Evolutionary conservation across 2,888 invertebrate genomes (phyloP), one percentile per base, ranked within the genome.

Genomic region (Dione juno): DNA sequence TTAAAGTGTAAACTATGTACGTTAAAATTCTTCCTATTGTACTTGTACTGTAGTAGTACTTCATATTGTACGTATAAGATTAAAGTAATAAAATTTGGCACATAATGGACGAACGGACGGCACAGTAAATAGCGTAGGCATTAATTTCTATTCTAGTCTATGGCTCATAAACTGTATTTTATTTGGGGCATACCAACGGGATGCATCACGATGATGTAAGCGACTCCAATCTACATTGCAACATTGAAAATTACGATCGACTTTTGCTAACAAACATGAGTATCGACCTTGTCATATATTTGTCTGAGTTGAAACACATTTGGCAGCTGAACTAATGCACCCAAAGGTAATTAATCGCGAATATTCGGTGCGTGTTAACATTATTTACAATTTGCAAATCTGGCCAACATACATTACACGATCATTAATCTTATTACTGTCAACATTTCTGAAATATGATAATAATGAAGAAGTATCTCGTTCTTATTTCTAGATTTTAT

Each of bases 301-400:
- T 72, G 74, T 75, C 72, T 58, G 72, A 69, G 74, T 72, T 71
- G 75, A 76, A 72, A 75, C 72, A 67, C 73, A 77, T 79, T 81
- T 82, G 81, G 82, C 82, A 81, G 71, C 67, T 64, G 74, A 72
- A 71, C 76, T 75, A 77, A 75, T 76, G 75, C 68, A 76, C 65
- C 66, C 67, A 41, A 63, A 64, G 64, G 65, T 72, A 72, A 74
- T 75, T 76, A 72, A 77, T 75, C 69, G 67, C 64, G 37, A 67
- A 61, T 69, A 52, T 52, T 61, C 66, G 52, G 59, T 67, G 59
- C 71, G 64, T 72, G 74, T 70, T 73, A 57, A 68, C 66, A 68
- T 74, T 58, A 77, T 69, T 76, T 70, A 74, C 68, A 69, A 52
- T 71, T 58, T 67, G 40, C 8, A 14, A 41, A n/a, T 50, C 50